Base-by-base conservation (phyloP, 2,113 vertebrate species). In the Apteryx owenii region DNA sequence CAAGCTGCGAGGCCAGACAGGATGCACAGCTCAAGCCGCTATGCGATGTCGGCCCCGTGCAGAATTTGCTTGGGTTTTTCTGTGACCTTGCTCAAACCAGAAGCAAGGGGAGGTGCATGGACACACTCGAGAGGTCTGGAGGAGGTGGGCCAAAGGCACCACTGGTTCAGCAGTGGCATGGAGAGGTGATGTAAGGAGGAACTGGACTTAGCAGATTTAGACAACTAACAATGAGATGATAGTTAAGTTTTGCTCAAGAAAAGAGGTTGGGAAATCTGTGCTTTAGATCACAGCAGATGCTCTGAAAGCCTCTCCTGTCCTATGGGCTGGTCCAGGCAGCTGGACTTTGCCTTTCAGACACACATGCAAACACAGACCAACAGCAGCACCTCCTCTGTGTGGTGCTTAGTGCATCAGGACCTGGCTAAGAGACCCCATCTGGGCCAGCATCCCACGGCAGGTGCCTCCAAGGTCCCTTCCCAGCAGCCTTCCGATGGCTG, bases 61-160 rank as follows among this genome's bases (percentile, higher is more conserved):
- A 58, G 56, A 31, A 58, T 58, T 29, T 58, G 56, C 56, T 31
- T 29, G 56, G 56, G 56, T 23, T 58, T 58, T 29, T 58, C 56
- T 10, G 16, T 9, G 12, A 40, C 31, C 42, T 6, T 0, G 1
- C 33, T n/a, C 42, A 51, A 72, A 16, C 15, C 16, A 8, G 22
- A 62, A 44, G 31, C 3, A 25, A 31, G 0, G 0, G 15, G 62
- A 54, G 56, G 26, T 40, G 26, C 31, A 10, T 0, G 23, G 36
- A 26, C 2, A 17, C 8, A 2, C 2, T 0, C 17, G 31, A 8
- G 44, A 48, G 53, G 14, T 2, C 3, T 0, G 54, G 19, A 65
- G 38, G 61, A 54, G 76, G 38, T 50, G 48, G 33, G 40, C 56
- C 29, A 31, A 33, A 29, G 56, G 15, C 6, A 19, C 56, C 18